A percentile compares a stretch with the other conserved stretches of the same genome.
phyloP scores from a whole-genome alignment of 64 coral and sea anemone genomes.

The Montipora cactus region DNA sequence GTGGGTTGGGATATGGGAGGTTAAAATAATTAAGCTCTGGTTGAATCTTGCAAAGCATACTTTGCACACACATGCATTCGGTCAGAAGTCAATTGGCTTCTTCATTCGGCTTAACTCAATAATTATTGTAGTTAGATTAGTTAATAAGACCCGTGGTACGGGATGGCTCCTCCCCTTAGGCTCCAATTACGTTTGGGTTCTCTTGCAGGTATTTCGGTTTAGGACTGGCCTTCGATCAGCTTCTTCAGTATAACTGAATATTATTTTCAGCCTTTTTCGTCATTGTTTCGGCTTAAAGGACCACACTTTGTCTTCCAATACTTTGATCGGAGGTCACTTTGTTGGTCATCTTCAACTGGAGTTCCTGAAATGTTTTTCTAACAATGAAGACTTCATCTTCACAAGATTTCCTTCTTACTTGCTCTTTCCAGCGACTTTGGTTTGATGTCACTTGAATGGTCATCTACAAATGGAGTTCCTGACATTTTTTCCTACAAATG shows the following conservation, averaged over 20 bases:
- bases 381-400: no score
- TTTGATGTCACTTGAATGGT: not conserved
- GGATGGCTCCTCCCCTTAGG: no score
- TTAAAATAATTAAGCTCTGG: not conserved
- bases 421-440: no score
- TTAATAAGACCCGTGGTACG: not conserved
- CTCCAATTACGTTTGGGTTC: no score
- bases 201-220: no score
- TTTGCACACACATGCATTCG: constrained; percentile 19
- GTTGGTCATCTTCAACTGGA: no score
- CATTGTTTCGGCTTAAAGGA: not conserved
- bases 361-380: no score
- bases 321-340: not conserved
- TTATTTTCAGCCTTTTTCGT: not conserved
- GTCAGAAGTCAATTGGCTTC: constrained; percentile 21
- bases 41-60: constrained; percentile 25
- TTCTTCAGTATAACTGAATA: not conserved
- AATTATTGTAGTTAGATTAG: not conserved
- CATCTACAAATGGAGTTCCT: not conserved
- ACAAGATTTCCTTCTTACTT: no score
- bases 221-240: no score
- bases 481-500: not conserved
- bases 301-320: not conserved
- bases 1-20: not conserved
- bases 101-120: not conserved